phyloP scores from a whole-genome alignment of 2,113 vertebrate species.

The Ranitomeya variabilis region DNA sequence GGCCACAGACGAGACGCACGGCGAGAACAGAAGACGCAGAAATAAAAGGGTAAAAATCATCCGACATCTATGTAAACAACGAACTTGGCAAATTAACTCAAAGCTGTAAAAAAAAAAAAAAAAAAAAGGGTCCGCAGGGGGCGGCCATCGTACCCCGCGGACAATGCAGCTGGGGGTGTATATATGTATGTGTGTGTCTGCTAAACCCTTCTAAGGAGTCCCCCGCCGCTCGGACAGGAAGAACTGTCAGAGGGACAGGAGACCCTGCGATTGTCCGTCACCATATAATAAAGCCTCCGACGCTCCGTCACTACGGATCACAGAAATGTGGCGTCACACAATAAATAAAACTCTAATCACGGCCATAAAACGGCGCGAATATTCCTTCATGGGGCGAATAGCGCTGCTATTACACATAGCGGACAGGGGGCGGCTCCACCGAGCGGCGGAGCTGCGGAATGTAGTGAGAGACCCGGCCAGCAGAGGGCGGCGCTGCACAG shows the following conservation, averaged over 20 bases:
- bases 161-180: neutral
- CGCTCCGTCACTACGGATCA: constrained; percentile 5
- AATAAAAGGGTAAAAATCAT: neutral
- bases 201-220: neutral
- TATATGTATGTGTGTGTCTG: neutral
- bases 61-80: constrained; percentile 1
- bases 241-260: neutral
- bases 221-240: neutral
- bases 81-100: constrained; percentile 42
- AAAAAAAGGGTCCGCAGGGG: too few species aligned
- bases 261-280: constrained; percentile 43
- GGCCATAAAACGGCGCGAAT: neutral
- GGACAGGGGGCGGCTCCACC: neutral
- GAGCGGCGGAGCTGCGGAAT: neutral
- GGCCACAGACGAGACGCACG: neutral
- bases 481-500: neutral
- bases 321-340: constrained; percentile 10
- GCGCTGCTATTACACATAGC: neutral
- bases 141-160: neutral
- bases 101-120: constrained; percentile 21
- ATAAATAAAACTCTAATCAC: neutral
- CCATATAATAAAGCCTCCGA: constrained; percentile 13
- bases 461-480: neutral
- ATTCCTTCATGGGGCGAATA: neutral
- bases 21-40: neutral